Evolutionary conservation across 2,888 invertebrate genomes (phyloP).

Genomic region (Nomada ruficornis): DNA sequence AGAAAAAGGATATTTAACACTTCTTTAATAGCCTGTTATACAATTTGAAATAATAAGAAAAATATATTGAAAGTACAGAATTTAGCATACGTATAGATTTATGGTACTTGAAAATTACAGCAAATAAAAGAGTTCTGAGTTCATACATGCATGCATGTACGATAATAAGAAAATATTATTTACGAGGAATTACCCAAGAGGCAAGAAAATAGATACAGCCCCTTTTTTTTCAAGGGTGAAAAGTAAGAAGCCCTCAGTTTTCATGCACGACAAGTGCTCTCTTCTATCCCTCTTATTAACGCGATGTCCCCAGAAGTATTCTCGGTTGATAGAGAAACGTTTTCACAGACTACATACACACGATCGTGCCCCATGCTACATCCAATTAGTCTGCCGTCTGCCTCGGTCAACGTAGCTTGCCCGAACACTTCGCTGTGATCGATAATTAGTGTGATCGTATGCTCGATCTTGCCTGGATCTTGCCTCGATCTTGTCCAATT

Average conservation of each 20-base stretch:
- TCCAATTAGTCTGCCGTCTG: slow-evolving; percentile 65
- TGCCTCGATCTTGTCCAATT: slow-evolving; percentile 74
- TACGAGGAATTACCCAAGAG: not conserved
- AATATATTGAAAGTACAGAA: too few relatives aligned
- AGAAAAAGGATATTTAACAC: too few relatives aligned
- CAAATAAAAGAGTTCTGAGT: too few relatives aligned
- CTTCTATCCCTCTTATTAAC: slow-evolving; percentile 22
- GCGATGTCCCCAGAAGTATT: slow-evolving; percentile 15
- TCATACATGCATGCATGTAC: too few relatives aligned
- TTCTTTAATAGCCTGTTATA: too few relatives aligned
- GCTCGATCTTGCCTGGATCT: slow-evolving; percentile 57
- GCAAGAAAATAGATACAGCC: not conserved
- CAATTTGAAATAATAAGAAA: too few relatives aligned
- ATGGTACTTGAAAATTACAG: too few relatives aligned
- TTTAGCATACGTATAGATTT: too few relatives aligned
- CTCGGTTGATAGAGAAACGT: slow-evolving; percentile 39
- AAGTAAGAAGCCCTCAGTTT: not conserved
- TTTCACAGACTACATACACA: slow-evolving; percentile 53
- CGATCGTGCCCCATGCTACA: slow-evolving; percentile 40
- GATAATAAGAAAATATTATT: not conserved
- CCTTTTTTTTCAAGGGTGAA: not conserved
- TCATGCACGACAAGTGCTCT: not conserved
- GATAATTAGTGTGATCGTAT: slow-evolving; percentile 71
- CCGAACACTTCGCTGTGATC: slow-evolving; percentile 68
- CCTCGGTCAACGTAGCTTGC: slow-evolving; percentile 35